Evolutionary conservation across 2,113 vertebrate genomes (phyloP), one percentile per base, ranked within the genome.

Genomic region (Lethenteron camtschaticum): DNA sequence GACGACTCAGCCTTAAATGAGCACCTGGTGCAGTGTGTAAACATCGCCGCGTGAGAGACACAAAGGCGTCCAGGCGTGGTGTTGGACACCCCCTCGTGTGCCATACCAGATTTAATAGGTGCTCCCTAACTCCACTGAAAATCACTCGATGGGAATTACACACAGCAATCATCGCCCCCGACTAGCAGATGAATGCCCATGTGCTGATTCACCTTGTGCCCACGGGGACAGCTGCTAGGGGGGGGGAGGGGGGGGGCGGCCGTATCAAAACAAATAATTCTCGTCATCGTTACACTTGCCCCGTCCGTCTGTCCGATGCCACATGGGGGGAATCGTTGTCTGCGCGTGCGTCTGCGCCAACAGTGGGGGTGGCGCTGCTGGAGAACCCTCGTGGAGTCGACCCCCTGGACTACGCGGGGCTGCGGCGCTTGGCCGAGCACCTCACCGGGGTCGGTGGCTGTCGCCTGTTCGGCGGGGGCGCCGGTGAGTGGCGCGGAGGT

Each of bases 361-460:
- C n/a, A 99, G 94, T 83, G 73, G 94, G 90, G 2, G 82, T 86
- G 2, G 74, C 94, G 70, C 83, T 99, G 74, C 76, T 99, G 76
- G 94, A 99, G 78, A 99, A 96, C 76, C 94, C 94, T 12, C 88
- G 83, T 77, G 92, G 90, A 5, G 87, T 95, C 73, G 85, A 87
- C 75, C 76, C 72, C 16, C 73, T 86, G 68, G 79, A 83, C 73
- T 68, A 88, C 73, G 72, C 78, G 72, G 83, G 82, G 73, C 78
- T 99, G 68, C n/a, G n/a, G 9, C 63, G 10, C 10, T 24, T 66
- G n/a, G 63, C 63, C 8, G n/a, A 24, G n/a, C 24, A 24, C 24
- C 63, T 66, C 63, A 16, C 24, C 10, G 63, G 63, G n/a, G 63
- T 66, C 63, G 63, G 24, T 24, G 9, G n/a, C 63, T 66, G 63